Base-by-base conservation (phyloP, 1,140 invertebrate genomes). In the Aethina tumida region DNA sequence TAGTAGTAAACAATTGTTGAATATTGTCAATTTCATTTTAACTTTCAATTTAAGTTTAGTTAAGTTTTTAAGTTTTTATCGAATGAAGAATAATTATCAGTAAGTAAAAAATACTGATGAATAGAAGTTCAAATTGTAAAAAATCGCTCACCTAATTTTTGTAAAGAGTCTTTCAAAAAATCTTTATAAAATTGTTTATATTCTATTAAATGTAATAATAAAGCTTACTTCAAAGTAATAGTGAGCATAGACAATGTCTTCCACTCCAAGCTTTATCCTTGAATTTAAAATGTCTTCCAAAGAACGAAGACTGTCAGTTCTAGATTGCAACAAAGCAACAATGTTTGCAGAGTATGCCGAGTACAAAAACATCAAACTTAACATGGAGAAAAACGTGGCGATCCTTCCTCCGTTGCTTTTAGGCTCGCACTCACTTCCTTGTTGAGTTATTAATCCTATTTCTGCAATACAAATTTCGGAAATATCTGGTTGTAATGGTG, bases 261-360 rank as follows among this genome's bases (percentile, higher is more conserved):
- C 67, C 1, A 68, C 71, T 0, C 68, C 75, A 17, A 77, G 56
- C 41, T 67, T 68, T 3, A 79, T 58, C 14, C 71, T 67, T 5
- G 74, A 75, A 17, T 61, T 35, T 3, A 64, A 50, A 3, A 71
- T 49, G 35, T 67, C 63, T 4, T 54, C 19, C 1, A 64, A 5
- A 8, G 57, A 64, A 14, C 57, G 56, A 5, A 71, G 68, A 10
- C 59, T 65, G 4, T 59, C 48, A 1, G 62, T 59, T 2, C 65
- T 64, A 1, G 65, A 63, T 40, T 69, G 68, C 2, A 71, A 47
- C 15, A 71, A 39, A 5, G 62, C 58, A 1, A 71, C 68, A 27
- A 63, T 62, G 44, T 51, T 49, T 2, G 58, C 60, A 5, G 55
- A 58, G 47, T 59, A 63, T 0, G 59, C 49, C 2, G 52, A 59